Percentiles rank a stretch among this genome's conserved stretches.
phyloP scores from a whole-genome alignment of 2,888 invertebrate species.

The Nasonia oneida region DNA sequence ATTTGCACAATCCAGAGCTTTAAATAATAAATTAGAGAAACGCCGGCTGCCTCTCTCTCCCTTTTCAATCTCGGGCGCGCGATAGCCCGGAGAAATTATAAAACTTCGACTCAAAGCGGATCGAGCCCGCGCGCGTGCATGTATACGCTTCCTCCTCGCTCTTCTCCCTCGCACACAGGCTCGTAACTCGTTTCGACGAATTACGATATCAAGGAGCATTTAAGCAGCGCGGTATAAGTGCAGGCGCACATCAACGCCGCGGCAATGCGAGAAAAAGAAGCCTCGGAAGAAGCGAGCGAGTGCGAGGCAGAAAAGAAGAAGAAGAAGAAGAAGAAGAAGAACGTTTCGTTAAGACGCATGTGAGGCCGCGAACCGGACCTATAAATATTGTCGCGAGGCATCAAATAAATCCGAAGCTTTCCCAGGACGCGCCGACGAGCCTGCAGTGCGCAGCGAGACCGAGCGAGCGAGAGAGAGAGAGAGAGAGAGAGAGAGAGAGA shows the following conservation, averaged over 20 bases:
- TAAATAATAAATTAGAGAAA: slow-evolving; percentile 54
- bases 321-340: slow-evolving; percentile 51
- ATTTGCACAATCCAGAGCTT: slow-evolving; percentile 45
- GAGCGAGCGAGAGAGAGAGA: too few relatives aligned
- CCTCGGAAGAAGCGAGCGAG: background rate
- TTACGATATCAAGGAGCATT: slow-evolving; percentile 62
- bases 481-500: too few relatives aligned
- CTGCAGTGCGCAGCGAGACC: too few relatives aligned
- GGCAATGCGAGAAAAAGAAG: slow-evolving; percentile 1
- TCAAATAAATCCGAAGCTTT: slow-evolving; percentile 79
- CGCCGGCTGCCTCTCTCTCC: slow-evolving; percentile 22
- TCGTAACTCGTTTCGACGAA: slow-evolving; percentile 54
- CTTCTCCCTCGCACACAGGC: background rate
- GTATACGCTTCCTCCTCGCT: background rate
- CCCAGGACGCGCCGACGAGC: slow-evolving; percentile 72
- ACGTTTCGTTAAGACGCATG: slow-evolving; percentile 68
- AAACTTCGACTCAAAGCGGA: slow-evolving; percentile 38
- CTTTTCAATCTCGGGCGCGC: slow-evolving; percentile 53
- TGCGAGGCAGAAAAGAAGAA: background rate
- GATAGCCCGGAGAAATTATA: slow-evolving; percentile 48
- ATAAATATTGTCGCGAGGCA: slow-evolving; percentile 78
- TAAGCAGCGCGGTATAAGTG: slow-evolving; percentile 44
- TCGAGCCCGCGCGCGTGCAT: background rate
- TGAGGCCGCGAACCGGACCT: slow-evolving; percentile 74
- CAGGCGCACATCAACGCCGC: slow-evolving; percentile 50